Percentiles rank a stretch among this genome's conserved stretches.
Conservation (phyloP, 1,140 invertebrate species). For the Cephus cinctus region DNA sequence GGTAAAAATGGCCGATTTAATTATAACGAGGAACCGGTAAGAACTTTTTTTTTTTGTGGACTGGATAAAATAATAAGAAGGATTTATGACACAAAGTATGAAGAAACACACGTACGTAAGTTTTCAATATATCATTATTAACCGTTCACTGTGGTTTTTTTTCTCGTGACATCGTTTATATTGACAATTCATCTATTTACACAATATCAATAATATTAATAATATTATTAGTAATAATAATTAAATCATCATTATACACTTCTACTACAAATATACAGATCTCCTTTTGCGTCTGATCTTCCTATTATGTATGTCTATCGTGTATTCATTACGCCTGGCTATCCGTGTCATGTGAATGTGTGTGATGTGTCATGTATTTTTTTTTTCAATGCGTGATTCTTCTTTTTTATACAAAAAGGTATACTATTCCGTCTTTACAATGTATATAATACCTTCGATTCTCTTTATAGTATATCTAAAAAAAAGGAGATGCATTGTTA, state of each 20-base stretch:
- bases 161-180: conserved; percentile 47
- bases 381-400: conserved; percentile 11
- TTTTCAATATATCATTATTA: conserved; percentile 53
- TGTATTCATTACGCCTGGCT: too few relatives aligned
- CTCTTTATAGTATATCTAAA: too few relatives aligned
- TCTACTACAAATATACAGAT: conserved; percentile 54
- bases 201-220: conserved; percentile 46
- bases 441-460: too few relatives aligned
- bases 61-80: too few relatives aligned
- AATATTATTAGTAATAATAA: conserved; percentile 12
- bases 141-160: conserved; percentile 41
- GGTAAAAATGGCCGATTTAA: too few relatives aligned
- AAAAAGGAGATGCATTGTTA: too few relatives aligned
- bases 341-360: conserved; percentile 27
- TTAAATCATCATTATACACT: conserved; percentile 48
- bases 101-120: conserved; percentile 3
- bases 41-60: too few relatives aligned
- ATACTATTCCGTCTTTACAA: conserved; percentile 36
- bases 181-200: conserved; percentile 56
- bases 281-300: too few relatives aligned
- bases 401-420: conserved; percentile 43
- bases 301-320: too few relatives aligned
- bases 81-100: too few relatives aligned
- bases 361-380: conserved; percentile 19
- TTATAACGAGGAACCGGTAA: too few relatives aligned